Evolutionary conservation across 2,113 vertebrate genomes (phyloP).

Genomic region (Orthochromis indermauri): DNA sequence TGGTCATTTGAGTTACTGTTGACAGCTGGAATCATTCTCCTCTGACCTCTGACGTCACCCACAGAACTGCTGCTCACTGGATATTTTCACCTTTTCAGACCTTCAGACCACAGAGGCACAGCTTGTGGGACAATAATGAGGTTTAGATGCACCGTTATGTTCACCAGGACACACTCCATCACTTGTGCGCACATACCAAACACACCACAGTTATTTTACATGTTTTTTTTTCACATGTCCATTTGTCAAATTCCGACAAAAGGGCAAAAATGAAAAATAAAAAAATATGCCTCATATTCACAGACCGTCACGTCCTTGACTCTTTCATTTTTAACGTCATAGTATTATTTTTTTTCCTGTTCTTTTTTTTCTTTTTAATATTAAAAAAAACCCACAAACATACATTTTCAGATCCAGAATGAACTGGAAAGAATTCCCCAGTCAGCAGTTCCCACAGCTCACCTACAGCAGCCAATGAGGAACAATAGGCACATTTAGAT

Average conservation of each 20-base stretch:
- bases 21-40: neutral
- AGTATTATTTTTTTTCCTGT: neutral
- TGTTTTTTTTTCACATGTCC: neutral
- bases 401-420: neutral
- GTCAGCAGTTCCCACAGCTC: constrained; percentile 38
- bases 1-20: neutral
- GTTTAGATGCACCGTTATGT: neutral
- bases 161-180: neutral
- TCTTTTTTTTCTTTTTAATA: neutral
- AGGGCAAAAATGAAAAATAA: neutral
- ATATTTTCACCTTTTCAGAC: neutral
- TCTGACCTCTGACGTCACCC: neutral
- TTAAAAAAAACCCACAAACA: neutral
- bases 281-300: neutral
- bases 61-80: neutral
- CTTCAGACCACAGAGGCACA: neutral
- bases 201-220: neutral
- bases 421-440: constrained; percentile 20
- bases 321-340: neutral
- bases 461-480: constrained; percentile 27
- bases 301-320: neutral
- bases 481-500: constrained; percentile 47
- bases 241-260: neutral
- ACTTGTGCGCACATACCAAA: neutral
- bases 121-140: neutral